Conservation (phyloP, 2,113 vertebrate species). For the Mohoua ochrocephala region DNA sequence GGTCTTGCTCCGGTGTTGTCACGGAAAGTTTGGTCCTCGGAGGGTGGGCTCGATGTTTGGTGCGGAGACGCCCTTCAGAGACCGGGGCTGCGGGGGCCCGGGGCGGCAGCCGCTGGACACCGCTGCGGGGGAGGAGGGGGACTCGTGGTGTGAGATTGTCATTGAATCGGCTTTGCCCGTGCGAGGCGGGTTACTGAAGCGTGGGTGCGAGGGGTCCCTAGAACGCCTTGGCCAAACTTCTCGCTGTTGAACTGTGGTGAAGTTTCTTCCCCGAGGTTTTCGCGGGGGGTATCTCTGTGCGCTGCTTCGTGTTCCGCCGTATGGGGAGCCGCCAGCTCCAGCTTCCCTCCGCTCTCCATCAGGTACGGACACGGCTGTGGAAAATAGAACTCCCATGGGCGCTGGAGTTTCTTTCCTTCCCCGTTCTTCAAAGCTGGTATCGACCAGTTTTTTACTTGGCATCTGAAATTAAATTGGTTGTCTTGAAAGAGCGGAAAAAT, state of each 20-base stretch:
- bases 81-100: background rate
- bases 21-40: background rate
- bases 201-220: background rate
- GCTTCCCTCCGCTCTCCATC: background rate
- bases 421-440: background rate
- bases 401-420: background rate
- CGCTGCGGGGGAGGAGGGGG: background rate
- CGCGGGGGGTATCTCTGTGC: background rate
- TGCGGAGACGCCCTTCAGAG: background rate
- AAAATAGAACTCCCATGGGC: accelerated
- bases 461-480: background rate
- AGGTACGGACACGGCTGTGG: accelerated
- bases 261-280: background rate
- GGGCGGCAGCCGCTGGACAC: background rate
- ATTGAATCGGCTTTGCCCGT: background rate
- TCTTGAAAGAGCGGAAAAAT: background rate
- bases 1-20: background rate
- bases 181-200: background rate
- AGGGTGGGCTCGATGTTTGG: background rate
- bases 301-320: background rate
- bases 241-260: too few relatives aligned
- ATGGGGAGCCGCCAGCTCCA: background rate
- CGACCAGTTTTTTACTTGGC: background rate
- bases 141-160: accelerated
- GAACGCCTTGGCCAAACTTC: background rate